These are phyloP conservation scores for Boulengeromyrus knoepffleri DNA, from an alignment of 2,113 vertebrate genomes.

Conservation along the genomic window DNA sequence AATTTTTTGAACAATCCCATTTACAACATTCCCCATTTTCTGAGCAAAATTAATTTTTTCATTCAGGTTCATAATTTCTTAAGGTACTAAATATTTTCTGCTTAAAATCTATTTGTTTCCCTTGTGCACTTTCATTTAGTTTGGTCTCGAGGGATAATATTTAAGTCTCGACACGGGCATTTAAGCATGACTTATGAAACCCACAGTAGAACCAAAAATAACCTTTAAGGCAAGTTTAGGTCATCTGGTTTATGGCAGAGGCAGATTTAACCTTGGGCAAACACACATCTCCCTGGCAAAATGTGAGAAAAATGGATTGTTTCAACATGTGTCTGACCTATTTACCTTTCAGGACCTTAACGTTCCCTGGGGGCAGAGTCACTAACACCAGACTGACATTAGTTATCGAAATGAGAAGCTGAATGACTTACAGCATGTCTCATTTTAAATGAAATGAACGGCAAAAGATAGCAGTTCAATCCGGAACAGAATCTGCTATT, in stretches of 20 bases:
- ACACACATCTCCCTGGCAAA: slow-evolving; percentile 26
- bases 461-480: background rate
- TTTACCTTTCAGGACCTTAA: background rate
- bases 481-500: background rate
- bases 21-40: background rate
- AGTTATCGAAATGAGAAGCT: background rate
- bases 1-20: background rate
- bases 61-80: background rate
- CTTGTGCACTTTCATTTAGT: slow-evolving; percentile 9
- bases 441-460: background rate
- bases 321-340: background rate
- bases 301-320: slow-evolving; percentile 22
- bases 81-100: background rate
- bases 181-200: slow-evolving; percentile 26
- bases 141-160: slow-evolving; percentile 14
- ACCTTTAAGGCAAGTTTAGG: slow-evolving; percentile 21
- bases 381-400: background rate
- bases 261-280: slow-evolving; percentile 35
- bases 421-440: background rate
- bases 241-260: slow-evolving; percentile 21
- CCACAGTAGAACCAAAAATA: slow-evolving; percentile 24
- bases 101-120: background rate
- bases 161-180: slow-evolving; percentile 28
- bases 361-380: background rate
- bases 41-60: background rate